Base-by-base conservation (phyloP, 2,888 invertebrate species). In the Papilio gigon region DNA sequence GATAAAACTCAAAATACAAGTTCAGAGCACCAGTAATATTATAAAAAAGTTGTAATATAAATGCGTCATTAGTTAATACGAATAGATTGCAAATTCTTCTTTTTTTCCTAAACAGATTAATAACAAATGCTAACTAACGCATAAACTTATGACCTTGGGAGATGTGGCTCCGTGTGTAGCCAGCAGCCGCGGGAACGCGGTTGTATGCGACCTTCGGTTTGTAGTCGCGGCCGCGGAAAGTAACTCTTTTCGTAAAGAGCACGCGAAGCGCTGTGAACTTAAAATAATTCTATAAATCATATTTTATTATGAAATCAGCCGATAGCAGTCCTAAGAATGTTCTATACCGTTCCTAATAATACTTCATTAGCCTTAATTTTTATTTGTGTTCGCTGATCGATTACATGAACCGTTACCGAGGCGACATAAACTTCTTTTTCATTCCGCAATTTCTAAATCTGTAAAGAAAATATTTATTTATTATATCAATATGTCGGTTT, bases 391-490 rank as follows among this genome's bases (percentile, higher is more conserved):
- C 53, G 53, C 17, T 30, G 8, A 9, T 30, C 53, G 27, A 30
- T 56, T 17, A 56, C 53, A 30, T n/a, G 8, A 30, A 6, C n/a
- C 8, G 30, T 56, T 17, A 56, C 30, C 30, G 30, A 56, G 30
- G 17, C 30, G 30, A 56, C 14, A 30, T 17, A 17, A 9, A 30
- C 53, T 56, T 30, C 17, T 8, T n/a, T 17, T 56, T 56, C 30
- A 17, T n/a, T 30, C n/a, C 30, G 53, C 30, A 30, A 4, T 11
- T n/a, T 56, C 30, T 56, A 56, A 30, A 56, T 30, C 53, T 56
- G 53, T 30, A 56, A 56, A 17, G 9, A 56, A 9, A 27, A 53
- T 47, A 50, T 22, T 27, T 50, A 25, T 14, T 27, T 50, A 25
- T 2, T 35, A 11, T 35, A 6, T 35, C 11, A 35, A n/a, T n/a